Evolutionary conservation across 2,113 vertebrate species (phyloP), one percentile per base, ranked within the genome.

Genomic region (Craseonycteris thonglongyai): DNA sequence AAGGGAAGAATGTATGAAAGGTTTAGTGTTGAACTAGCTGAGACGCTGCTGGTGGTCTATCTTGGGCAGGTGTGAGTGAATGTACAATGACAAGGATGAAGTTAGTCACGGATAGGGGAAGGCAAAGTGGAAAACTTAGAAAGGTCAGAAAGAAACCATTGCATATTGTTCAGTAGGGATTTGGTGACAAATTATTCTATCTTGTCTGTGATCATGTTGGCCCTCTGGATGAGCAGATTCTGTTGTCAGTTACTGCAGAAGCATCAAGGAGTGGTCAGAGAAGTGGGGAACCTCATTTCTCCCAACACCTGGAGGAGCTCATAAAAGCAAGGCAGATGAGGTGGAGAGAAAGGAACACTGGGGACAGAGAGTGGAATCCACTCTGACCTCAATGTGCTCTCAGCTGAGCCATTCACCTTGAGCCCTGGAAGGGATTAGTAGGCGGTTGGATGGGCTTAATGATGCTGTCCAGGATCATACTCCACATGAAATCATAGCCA

Each of bases 41-140:
- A 19, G 45, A 8, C 7, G 26, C 6, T 30, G 14, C 49, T n/a
- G 47, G 0, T 30, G 26, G 69, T 49, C 3, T 63, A 5, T 58
- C 35, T 16, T 6, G 51, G 2, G 11, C 45, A 16, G 35, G 42
- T 28, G 33, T 33, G 47, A 38, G 40, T 49, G 45, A 40, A 8
- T 21, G 2, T 45, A 6, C 24, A 26, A 28, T 28, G 21, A 38
- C 3, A 69, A 22, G 15, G 24, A 65, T 33, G 90, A 35, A 22
- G 2, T 75, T 54, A 40, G 54, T 87, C 2, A 6, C 8, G 45
- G 24, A n/a, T 26, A 24, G 30, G 40, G 10, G 61, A 35, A 45
- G 54, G 69, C n/a, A 51, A 74, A 74, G 51, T 26, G 5, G 68
- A 63, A 54, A 78, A 56, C 63, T 69, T 21, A 49, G 56, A 93